These are phyloP conservation scores for Ondatra zibethicus DNA, from an alignment of 2,113 vertebrate species.

Conservation along the genomic window DNA sequence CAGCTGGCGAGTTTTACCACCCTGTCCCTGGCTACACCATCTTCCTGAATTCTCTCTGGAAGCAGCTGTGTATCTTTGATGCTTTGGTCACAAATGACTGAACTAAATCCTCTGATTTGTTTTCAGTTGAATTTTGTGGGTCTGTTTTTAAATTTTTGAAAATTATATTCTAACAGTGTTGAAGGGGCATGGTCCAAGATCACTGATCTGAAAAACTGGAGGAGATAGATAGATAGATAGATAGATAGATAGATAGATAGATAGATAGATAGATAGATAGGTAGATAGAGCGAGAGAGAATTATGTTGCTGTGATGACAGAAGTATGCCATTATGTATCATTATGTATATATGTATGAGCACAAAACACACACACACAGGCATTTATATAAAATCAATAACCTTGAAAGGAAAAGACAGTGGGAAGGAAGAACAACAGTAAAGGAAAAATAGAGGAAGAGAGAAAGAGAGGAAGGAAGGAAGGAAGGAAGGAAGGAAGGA, in stretches of 20 bases:
- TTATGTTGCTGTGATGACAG: neutral
- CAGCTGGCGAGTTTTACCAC: too few relatives aligned
- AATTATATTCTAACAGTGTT: neutral
- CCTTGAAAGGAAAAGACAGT: neutral
- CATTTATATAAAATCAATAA: neutral
- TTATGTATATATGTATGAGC: neutral
- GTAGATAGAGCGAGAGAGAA: too few relatives aligned
- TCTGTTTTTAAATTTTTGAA: neutral
- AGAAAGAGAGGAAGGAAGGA: neutral
- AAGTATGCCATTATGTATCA: neutral
- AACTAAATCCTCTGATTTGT: neutral
- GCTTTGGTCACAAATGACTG: neutral
- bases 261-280: too few relatives aligned
- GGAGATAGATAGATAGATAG: too few relatives aligned
- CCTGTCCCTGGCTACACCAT: too few relatives aligned
- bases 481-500: neutral
- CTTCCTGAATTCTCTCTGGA: neutral
- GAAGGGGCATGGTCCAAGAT: too few relatives aligned
- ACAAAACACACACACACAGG: neutral
- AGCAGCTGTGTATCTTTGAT: neutral
- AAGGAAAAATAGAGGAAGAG: neutral
- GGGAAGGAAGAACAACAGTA: neutral
- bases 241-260: too few relatives aligned
- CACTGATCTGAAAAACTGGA: too few relatives aligned
- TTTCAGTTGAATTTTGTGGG: neutral